Evolutionary conservation across 2,888 invertebrate species (phyloP), one percentile per base, ranked within the genome.

Genomic region (Eupithecia inturbata): DNA sequence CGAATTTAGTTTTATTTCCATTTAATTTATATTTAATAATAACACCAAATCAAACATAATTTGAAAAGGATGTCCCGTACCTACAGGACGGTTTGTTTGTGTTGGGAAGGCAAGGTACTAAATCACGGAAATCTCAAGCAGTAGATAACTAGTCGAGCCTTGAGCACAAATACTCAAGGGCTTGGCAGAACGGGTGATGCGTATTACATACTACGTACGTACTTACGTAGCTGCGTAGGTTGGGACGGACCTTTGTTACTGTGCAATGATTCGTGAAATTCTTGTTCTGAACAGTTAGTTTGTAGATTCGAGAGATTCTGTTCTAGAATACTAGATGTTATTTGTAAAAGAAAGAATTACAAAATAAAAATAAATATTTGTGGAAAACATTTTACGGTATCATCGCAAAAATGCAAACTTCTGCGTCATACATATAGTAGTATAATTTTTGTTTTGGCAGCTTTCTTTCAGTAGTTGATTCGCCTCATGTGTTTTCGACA

Each of bases 141-240:
- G 14, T 57, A 57, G 57, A 12, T 26, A 57, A 57, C 57, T 26
- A 19, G 31, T 31, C 0, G 31, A 62, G 31, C 62, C 57, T 66
- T 66, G 39, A 66, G 39, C 12, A 41, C 39, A 16, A 36, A 14
- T 12, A 31, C 62, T 62, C 62, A 62, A 62, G 62, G 62, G 28
- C 31, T 31, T 6, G 31, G 19, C 19, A 0, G 31, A 62, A 26
- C 57, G 26, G 26, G 4, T 53, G 22, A 26, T 53, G 53, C 31
- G 28, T 62, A 26, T 14, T 60, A 60, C 39, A 2, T 41, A 41
- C 5, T 45, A 45, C 45, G 0, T 41, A 14, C 31, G 16, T 9
- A 31, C 53, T 22, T 5, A 57, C 26, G 57, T 57, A 57, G 22
- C 26, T 57, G 22, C 22, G 1, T 19, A n/a, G n/a, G n/a, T n/a